Conservation (phyloP, 1,140 invertebrate genomes). For the Brachionus manjavacas region DNA sequence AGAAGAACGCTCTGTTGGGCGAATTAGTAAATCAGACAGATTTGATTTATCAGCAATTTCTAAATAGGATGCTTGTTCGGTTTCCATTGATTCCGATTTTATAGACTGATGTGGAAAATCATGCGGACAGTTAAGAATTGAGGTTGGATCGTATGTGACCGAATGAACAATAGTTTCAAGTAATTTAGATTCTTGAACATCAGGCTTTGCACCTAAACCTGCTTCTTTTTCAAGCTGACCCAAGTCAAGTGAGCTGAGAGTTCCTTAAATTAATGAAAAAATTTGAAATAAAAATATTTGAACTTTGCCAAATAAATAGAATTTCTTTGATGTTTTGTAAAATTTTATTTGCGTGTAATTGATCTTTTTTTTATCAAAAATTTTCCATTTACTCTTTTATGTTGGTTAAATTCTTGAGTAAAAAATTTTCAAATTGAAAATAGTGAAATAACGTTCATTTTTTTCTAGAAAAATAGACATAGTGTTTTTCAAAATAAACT, state of each 20-base stretch:
- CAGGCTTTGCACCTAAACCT: not conserved
- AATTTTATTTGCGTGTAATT: no score
- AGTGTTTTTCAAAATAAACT: no score
- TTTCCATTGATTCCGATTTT: not conserved
- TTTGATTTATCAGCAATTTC: not conserved
- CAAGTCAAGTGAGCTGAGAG: not conserved
- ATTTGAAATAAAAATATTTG: no score
- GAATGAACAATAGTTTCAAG: not conserved
- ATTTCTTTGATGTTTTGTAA: no score
- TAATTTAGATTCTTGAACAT: not conserved
- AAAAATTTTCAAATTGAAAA: no score
- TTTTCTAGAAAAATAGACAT: no score
- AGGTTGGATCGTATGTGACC: constrained; percentile 18
- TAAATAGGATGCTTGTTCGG: not conserved
- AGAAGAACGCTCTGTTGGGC: not conserved
- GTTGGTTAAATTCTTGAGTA: no score
- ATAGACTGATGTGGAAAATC: constrained; percentile 9
- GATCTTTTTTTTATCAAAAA: no score
- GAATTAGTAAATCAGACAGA: not conserved
- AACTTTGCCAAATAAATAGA: no score
- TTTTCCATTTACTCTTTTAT: no score
- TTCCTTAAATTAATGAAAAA: not conserved
- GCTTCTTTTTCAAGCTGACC: not conserved
- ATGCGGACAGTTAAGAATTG: constrained; percentile 38
- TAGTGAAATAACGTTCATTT: no score